Evolutionary conservation across 2,113 vertebrate genomes (phyloP).

Genomic region (Hemicordylus capensis): DNA sequence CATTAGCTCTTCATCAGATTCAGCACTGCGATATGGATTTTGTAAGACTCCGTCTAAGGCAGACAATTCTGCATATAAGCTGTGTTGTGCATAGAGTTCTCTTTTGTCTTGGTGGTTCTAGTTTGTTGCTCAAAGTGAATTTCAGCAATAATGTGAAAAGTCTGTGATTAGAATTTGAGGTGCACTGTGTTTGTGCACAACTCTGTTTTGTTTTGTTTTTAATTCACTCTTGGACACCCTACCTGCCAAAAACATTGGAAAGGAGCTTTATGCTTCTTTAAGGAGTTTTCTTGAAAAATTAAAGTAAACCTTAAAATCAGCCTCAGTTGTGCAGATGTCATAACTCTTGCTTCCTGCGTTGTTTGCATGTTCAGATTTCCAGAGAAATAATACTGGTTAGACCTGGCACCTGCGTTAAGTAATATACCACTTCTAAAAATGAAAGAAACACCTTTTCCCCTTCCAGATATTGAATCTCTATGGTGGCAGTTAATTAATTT

Average conservation of each 20-base stretch:
- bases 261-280: not conserved
- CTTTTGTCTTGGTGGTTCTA: not conserved
- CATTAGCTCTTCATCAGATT: conserved; percentile 4
- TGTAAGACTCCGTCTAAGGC: not conserved
- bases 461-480: not conserved
- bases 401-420: not conserved
- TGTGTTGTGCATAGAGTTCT: rapidly evolving
- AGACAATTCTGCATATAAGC: not conserved
- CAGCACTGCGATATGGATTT: not conserved
- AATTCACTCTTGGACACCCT: not conserved
- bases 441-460: not conserved
- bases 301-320: not conserved
- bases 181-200: not conserved
- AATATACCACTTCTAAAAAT: not conserved
- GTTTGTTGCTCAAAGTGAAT: not conserved
- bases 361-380: not conserved
- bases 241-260: not conserved
- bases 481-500: not conserved
- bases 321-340: not conserved
- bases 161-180: not conserved
- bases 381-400: not conserved
- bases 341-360: not conserved
- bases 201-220: not conserved
- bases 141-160: not conserved
- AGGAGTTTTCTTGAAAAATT: not conserved